Evolutionary conservation across 2,797 vertebrate genomes (phyloP).

Genomic region (Notolepis coatsorum): DNA sequence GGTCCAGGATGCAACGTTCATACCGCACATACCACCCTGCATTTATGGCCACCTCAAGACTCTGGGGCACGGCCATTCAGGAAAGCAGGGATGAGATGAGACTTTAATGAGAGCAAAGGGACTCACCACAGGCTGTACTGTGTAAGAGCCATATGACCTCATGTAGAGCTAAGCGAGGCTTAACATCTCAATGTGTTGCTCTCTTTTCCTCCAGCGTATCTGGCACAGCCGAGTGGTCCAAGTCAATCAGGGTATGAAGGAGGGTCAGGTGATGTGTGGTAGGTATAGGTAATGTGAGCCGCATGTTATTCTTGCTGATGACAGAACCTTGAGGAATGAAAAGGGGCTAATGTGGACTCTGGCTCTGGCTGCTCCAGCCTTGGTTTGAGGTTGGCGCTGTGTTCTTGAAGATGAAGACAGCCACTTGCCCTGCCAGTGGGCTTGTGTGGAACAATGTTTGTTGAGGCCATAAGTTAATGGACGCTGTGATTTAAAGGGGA

Average conservation of each 20-base stretch:
- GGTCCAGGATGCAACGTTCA: not conserved
- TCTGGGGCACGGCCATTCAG: not conserved
- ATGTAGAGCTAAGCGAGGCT: not conserved
- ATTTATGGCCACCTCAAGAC: not conserved
- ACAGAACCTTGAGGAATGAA: not conserved
- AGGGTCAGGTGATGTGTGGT: not conserved
- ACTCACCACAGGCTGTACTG: too few species aligned
- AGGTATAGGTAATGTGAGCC: not conserved
- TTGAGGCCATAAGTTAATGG: not conserved
- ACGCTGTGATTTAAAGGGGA: not conserved
- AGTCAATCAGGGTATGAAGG: not conserved
- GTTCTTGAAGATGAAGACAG: not conserved
- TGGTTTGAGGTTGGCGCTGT: not conserved
- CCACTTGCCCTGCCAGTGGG: not conserved
- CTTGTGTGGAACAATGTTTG: slow-evolving; percentile 6
- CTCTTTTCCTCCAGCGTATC: not conserved
- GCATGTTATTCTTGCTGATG: not conserved
- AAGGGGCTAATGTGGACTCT: not conserved
- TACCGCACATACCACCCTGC: not conserved
- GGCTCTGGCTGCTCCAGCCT: slow-evolving; percentile 2
- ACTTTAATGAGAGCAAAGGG: too few species aligned
- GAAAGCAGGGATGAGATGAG: not conserved
- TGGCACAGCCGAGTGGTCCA: not conserved
- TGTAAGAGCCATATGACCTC: not conserved
- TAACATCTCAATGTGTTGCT: not conserved